Conservation (phyloP, 2,113 vertebrate genomes). For the Trogon melanurus region DNA sequence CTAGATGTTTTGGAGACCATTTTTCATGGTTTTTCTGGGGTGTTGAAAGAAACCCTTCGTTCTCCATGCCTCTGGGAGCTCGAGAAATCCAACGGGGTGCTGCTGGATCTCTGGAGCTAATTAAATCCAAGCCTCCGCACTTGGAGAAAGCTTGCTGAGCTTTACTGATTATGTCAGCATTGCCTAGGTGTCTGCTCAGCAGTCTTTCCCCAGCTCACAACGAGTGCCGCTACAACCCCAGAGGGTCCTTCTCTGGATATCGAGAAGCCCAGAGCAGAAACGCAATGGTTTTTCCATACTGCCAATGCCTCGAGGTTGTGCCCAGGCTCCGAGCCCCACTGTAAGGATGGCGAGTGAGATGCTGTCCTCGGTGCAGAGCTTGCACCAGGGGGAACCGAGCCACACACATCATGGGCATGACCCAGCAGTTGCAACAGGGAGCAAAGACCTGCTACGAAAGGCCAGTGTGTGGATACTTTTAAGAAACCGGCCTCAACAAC, state of each 20-base stretch:
- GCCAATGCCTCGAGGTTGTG: fast-evolving
- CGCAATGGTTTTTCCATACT: background rate
- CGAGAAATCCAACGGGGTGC: background rate
- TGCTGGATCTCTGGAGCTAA: slow-evolving; percentile 40
- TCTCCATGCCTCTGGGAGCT: background rate
- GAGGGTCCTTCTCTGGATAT: background rate
- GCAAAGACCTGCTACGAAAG: background rate
- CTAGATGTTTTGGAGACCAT: background rate
- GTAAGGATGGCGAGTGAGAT: fast-evolving
- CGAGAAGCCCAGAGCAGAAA: background rate
- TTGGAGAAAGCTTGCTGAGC: background rate
- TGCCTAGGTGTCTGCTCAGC: background rate
- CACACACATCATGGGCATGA: fast-evolving
- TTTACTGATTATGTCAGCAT: background rate
- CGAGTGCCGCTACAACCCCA: background rate
- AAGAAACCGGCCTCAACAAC: background rate
- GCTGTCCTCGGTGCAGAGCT: fast-evolving
- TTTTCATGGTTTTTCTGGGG: background rate
- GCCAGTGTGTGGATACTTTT: background rate
- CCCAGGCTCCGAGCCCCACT: background rate
- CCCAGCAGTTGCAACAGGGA: background rate
- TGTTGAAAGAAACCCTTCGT: background rate
- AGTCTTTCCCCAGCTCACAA: background rate
- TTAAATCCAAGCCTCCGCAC: background rate
- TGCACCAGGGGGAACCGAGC: background rate